Percentiles rank a stretch among this genome's conserved stretches.
phyloP scores from a whole-genome alignment of 2,888 invertebrate species.

The Leptothorax acervorum region DNA sequence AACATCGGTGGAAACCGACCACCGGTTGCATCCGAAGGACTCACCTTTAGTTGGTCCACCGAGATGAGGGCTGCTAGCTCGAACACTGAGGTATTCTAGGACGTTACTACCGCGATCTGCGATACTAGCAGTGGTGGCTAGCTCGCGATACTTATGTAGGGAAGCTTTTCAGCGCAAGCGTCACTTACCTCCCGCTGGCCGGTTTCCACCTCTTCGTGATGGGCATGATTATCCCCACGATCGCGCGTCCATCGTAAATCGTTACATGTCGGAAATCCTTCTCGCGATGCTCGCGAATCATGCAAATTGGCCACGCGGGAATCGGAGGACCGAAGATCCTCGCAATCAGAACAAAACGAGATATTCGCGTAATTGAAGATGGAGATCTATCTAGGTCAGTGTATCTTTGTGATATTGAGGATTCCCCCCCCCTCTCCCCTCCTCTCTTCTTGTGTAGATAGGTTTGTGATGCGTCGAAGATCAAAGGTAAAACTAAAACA shows the following conservation, averaged over 20 bases:
- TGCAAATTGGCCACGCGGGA: constrained; percentile 25
- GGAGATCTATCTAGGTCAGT: background rate
- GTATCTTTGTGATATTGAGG: background rate
- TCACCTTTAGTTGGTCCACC: constrained; percentile 46
- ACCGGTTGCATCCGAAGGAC: background rate
- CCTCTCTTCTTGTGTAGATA: too few species aligned
- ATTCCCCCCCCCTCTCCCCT: too few species aligned
- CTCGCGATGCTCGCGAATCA: constrained; percentile 32
- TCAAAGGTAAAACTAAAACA: background rate
- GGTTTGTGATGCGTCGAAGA: background rate
- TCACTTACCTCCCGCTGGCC: constrained; percentile 73
- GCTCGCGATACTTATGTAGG: constrained; percentile 82
- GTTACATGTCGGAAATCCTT: constrained; percentile 69
- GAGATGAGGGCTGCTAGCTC: background rate
- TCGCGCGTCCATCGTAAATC: constrained; percentile 68
- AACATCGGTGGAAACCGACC: background rate
- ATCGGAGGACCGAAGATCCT: background rate
- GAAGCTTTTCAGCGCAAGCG: constrained; percentile 79
- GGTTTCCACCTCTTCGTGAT: constrained; percentile 68
- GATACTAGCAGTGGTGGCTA: constrained; percentile 78
- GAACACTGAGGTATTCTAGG: constrained; percentile 42
- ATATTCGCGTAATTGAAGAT: background rate
- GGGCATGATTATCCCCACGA: constrained; percentile 70
- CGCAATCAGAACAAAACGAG: background rate
- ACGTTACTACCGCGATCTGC: constrained; percentile 71